Conservation (phyloP, 2,797 vertebrate genomes). For the Enteromius anoplus region DNA sequence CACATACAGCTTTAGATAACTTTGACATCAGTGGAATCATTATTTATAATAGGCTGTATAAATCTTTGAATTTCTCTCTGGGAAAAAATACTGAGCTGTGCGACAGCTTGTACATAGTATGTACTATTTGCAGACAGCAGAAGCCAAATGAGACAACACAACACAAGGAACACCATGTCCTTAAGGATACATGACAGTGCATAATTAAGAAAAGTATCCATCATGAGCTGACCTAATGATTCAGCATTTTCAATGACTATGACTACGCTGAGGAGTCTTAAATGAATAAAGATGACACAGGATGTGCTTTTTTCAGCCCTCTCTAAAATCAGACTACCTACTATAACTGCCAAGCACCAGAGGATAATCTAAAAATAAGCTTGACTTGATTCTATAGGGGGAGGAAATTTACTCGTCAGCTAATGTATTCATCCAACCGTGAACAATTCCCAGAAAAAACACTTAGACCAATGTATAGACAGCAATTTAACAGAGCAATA, state of each 20-base stretch:
- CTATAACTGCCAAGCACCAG: background rate
- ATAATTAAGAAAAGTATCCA: constrained; percentile 29
- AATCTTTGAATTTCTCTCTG: constrained; percentile 69
- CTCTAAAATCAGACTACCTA: background rate
- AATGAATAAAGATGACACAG: background rate
- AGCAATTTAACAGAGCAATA: constrained; percentile 14
- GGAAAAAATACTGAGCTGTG: constrained; percentile 23
- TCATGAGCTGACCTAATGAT: background rate
- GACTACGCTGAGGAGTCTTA: background rate
- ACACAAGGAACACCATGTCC: background rate
- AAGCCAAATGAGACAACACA: background rate
- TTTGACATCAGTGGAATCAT: constrained; percentile 46
- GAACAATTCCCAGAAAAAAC: constrained; percentile 28
- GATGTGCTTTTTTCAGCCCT: background rate
- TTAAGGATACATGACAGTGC: background rate
- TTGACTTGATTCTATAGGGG: constrained; percentile 12
- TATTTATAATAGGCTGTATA: constrained; percentile 54
- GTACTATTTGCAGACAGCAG: constrained; percentile 1
- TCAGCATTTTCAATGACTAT: background rate
- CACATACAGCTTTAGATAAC: constrained; percentile 46
- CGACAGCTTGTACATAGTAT: constrained; percentile 3
- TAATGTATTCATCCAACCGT: constrained; percentile 21
- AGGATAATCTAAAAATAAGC: constrained; percentile 30
- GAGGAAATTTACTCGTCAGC: constrained; percentile 28
- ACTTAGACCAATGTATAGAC: constrained; percentile 24